These are phyloP conservation scores for Eupithecia inturbata DNA, from an alignment of 2,888 invertebrate species.

Conservation along the genomic window DNA sequence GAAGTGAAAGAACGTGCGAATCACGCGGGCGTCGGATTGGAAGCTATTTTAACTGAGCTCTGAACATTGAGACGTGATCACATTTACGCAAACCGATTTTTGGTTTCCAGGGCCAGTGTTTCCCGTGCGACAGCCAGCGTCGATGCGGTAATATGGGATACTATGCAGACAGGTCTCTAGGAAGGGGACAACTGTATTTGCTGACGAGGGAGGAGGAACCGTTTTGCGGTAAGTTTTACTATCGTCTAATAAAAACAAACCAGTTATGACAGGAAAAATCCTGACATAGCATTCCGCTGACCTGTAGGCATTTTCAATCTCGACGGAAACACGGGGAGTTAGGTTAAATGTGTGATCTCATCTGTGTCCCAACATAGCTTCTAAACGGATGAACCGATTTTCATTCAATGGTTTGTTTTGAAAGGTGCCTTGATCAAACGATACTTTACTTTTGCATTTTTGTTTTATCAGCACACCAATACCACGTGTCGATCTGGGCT, in stretches of 20 bases:
- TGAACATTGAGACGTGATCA: too few relatives aligned
- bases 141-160: conserved; percentile 97
- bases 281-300: neutral
- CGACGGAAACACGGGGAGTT: neutral
- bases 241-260: neutral
- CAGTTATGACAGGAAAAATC: neutral
- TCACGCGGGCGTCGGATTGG: too few relatives aligned
- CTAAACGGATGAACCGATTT: neutral
- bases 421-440: neutral
- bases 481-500: conserved; percentile 91
- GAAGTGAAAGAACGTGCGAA: too few relatives aligned
- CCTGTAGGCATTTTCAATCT: neutral
- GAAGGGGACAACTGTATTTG: conserved; percentile 93
- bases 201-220: conserved; percentile 96
- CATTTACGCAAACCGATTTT: too few relatives aligned
- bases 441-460: neutral
- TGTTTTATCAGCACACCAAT: conserved; percentile 89
- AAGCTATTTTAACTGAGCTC: too few relatives aligned
- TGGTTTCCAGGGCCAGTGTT: conserved; percentile 74
- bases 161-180: conserved; percentile 93
- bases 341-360: too few relatives aligned
- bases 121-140: conserved; percentile 80
- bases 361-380: neutral
- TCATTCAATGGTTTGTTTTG: neutral
- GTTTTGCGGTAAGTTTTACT: conserved; percentile 88